Conservation (phyloP, 2,797 vertebrate species). For the Pantherophis alleghaniensis region DNA sequence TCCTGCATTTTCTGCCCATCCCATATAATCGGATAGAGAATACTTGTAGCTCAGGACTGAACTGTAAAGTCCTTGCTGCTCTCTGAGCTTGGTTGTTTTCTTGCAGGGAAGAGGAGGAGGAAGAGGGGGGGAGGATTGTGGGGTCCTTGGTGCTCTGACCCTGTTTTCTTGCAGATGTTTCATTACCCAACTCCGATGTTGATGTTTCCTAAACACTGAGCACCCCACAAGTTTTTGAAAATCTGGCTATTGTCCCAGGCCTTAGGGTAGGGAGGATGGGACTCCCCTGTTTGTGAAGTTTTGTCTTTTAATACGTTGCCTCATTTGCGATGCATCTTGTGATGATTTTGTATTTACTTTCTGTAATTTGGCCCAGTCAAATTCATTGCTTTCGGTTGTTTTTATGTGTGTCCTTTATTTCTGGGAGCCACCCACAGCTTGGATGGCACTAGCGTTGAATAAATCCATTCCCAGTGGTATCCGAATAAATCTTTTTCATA, state of each 20-base stretch:
- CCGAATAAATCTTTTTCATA: neutral
- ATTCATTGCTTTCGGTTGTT: neutral
- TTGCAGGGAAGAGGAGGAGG: no score
- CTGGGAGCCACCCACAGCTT: neutral
- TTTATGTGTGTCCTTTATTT: neutral
- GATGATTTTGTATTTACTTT: neutral
- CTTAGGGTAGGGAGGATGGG: neutral
- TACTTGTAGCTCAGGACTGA: no score
- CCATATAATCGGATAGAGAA: no score
- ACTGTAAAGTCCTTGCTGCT: no score
- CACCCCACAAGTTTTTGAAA: neutral
- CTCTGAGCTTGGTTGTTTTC: no score
- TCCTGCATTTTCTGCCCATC: no score
- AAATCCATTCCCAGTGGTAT: neutral
- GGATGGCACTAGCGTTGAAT: neutral
- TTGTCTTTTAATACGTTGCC: neutral
- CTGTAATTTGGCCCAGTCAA: neutral
- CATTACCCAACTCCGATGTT: no score
- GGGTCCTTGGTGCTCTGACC: neutral
- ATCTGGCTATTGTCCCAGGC: neutral
- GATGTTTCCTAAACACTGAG: neutral
- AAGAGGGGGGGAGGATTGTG: neutral
- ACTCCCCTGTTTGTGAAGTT: neutral
- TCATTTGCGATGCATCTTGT: neutral
- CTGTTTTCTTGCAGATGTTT: no score